Conservation (phyloP, 2,888 invertebrate genomes). For the Cheiracanthium punctorium region DNA sequence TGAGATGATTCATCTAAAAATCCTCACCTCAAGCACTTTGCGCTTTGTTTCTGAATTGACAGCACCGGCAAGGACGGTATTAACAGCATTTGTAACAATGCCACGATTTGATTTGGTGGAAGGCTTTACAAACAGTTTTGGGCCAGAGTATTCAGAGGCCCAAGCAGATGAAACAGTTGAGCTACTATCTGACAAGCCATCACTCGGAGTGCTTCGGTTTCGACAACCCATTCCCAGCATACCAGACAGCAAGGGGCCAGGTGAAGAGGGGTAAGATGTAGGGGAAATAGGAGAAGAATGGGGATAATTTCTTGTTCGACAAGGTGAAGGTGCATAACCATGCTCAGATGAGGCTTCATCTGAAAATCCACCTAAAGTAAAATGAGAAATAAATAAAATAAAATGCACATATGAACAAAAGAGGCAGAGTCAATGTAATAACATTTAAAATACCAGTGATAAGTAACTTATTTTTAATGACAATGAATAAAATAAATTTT, state of each 20-base stretch:
- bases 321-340: constrained; percentile 57
- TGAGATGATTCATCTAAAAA: too few relatives aligned
- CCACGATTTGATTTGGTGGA: constrained; percentile 97
- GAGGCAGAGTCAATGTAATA: too few relatives aligned
- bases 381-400: constrained; percentile 14
- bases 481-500: too few relatives aligned
- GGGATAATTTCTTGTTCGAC: constrained; percentile 42
- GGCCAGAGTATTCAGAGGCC: constrained; percentile 80
- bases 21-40: constrained; percentile 85
- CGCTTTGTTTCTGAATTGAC: constrained; percentile 96
- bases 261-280: constrained; percentile 49
- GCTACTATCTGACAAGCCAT: constrained; percentile 71
- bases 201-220: constrained; percentile 69
- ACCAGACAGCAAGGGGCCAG: constrained; percentile 31
- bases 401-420: too few relatives aligned
- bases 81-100: constrained; percentile 95
- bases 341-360: constrained; percentile 65
- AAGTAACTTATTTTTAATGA: too few relatives aligned
- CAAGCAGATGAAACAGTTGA: constrained; percentile 68
- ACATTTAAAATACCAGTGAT: too few relatives aligned
- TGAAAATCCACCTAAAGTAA: constrained; percentile 48
- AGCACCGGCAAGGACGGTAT: constrained; percentile 98
- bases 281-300: constrained; percentile 62
- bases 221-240: constrained; percentile 31
- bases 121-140: constrained; percentile 97